Conservation (phyloP, 2,888 invertebrate genomes). For the Sinopyrophorus schimmeli region DNA sequence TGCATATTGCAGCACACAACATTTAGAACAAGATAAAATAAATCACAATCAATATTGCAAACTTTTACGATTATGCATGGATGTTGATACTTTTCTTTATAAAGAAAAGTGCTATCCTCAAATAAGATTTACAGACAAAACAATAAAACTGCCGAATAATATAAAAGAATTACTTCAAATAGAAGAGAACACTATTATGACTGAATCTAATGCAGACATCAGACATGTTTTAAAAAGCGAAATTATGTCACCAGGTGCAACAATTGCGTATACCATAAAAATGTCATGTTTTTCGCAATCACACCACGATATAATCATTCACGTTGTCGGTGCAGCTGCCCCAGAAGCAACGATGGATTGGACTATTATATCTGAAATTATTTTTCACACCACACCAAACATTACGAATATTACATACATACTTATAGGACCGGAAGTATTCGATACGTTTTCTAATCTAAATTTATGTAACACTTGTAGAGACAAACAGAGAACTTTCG, state of each 20-base stretch:
- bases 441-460: slow-evolving; percentile 1
- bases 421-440: slow-evolving; percentile 45
- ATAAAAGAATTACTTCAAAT: slow-evolving; percentile 9
- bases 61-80: slow-evolving; percentile 35
- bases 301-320: slow-evolving; percentile 35
- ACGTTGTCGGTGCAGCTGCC: slow-evolving; percentile 44
- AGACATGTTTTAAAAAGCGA: slow-evolving; percentile 29
- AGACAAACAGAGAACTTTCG: slow-evolving; percentile 25
- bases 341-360: slow-evolving; percentile 41
- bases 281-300: slow-evolving; percentile 21
- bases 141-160: slow-evolving; percentile 9
- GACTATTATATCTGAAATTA: slow-evolving; percentile 38
- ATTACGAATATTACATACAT: slow-evolving; percentile 38
- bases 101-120: slow-evolving; percentile 9
- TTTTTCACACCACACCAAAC: slow-evolving; percentile 42
- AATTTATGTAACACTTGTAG: slow-evolving; percentile 35
- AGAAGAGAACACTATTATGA: neutral
- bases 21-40: slow-evolving; percentile 26
- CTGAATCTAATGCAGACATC: too few species aligned
- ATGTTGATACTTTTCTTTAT: slow-evolving; percentile 33
- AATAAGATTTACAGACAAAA: neutral
- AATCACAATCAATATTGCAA: slow-evolving; percentile 36
- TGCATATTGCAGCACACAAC: slow-evolving; percentile 40
- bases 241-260: slow-evolving; percentile 29
- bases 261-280: slow-evolving; percentile 40